A percentile compares a stretch with the other conserved stretches of the same genome.
phyloP scores from a whole-genome alignment of 2,113 vertebrate genomes.

The Mirounga angustirostris region DNA sequence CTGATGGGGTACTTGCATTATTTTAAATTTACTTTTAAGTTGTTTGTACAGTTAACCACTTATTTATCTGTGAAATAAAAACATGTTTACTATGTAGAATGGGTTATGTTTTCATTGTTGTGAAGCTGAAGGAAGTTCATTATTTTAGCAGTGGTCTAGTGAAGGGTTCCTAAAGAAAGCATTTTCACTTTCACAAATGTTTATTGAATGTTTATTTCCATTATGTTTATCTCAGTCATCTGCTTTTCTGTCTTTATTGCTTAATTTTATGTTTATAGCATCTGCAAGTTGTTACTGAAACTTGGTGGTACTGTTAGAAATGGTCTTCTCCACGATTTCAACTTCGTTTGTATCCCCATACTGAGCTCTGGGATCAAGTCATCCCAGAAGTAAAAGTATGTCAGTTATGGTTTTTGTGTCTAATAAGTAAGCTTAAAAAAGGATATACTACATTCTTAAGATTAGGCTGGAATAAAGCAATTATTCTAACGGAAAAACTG shows the following conservation, averaged over 20 bases:
- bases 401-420: neutral
- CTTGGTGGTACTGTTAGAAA: neutral
- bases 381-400: neutral
- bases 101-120: slow-evolving; percentile 22
- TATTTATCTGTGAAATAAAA: slow-evolving; percentile 40
- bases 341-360: neutral
- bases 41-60: slow-evolving; percentile 23
- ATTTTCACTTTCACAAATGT: neutral
- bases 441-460: neutral
- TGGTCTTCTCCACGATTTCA: neutral
- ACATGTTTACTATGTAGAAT: neutral
- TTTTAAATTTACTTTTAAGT: slow-evolving; percentile 7
- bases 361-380: neutral
- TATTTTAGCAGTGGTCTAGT: neutral
- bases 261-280: neutral
- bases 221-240: neutral
- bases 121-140: slow-evolving; percentile 11
- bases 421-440: neutral
- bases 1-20: neutral
- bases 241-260: neutral
- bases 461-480: slow-evolving; percentile 29
- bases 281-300: neutral
- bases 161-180: neutral
- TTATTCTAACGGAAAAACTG: slow-evolving; percentile 51
- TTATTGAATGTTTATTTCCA: neutral